These are phyloP conservation scores for Martes flavigula DNA, from an alignment of 2,797 vertebrate genomes.

Conservation along the genomic window DNA sequence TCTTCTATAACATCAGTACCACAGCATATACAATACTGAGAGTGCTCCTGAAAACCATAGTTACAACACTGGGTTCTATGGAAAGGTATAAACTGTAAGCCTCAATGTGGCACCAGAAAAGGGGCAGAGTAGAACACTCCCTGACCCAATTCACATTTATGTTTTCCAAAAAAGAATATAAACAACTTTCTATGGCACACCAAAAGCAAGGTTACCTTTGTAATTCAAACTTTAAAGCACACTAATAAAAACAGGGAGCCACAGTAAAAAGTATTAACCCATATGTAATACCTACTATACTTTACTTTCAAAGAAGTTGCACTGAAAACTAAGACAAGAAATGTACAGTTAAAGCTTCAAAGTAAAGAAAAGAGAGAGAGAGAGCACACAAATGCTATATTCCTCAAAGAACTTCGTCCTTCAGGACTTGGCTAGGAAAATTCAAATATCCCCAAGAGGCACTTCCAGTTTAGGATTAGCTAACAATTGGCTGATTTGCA, in stretches of 20 bases:
- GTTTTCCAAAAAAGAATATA: slow-evolving; percentile 26
- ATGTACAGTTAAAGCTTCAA: neutral
- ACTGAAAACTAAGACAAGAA: slow-evolving; percentile 43
- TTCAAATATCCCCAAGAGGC: slow-evolving; percentile 48
- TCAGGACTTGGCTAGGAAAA: slow-evolving; percentile 44
- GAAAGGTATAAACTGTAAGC: neutral
- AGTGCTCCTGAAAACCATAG: neutral
- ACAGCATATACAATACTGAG: slow-evolving; percentile 8
- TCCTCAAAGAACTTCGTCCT: slow-evolving; percentile 32
- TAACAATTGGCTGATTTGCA: neutral
- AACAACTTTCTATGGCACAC: neutral
- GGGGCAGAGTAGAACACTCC: neutral
- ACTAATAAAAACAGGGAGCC: neutral
- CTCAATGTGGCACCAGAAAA: neutral
- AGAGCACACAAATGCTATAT: neutral
- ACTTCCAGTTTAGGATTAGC: slow-evolving; percentile 37
- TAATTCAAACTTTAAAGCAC: neutral
- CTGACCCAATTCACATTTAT: slow-evolving; percentile 18
- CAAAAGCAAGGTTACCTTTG: slow-evolving; percentile 23
- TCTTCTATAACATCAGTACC: neutral
- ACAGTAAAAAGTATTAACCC: neutral
- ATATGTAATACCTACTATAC: neutral
- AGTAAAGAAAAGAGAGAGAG: slow-evolving; percentile 29
- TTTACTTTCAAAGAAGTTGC: slow-evolving; percentile 10
- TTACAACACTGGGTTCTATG: neutral